phyloP scores from a whole-genome alignment of 1,140 invertebrate species.

The Adelges cooleyi region DNA sequence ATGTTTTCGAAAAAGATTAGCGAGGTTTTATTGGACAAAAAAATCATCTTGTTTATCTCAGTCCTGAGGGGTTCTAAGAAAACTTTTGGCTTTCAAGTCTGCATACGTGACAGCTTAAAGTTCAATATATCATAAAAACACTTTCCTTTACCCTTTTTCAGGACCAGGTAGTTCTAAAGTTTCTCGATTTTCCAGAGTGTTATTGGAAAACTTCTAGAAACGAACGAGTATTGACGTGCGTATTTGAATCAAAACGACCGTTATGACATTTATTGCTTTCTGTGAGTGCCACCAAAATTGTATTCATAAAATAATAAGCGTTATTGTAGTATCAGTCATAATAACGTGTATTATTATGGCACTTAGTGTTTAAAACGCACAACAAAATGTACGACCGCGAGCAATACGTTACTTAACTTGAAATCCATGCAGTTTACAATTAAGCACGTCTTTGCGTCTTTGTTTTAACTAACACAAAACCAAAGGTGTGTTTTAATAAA shows the following conservation, averaged over 20 bases:
- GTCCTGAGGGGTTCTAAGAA: neutral
- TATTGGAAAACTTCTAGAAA: constrained; percentile 2
- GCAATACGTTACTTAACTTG: too few species aligned
- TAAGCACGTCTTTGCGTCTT: too few species aligned
- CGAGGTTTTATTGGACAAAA: neutral
- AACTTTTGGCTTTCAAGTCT: neutral
- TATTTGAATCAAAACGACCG: neutral
- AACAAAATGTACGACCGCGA: too few species aligned
- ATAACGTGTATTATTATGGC: too few species aligned
- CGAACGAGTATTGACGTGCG: neutral
- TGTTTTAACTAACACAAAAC: too few species aligned
- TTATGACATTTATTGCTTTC: neutral
- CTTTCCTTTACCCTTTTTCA: neutral
- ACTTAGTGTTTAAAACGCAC: too few species aligned
- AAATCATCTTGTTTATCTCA: neutral
- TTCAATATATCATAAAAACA: constrained; percentile 5
- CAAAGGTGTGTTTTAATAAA: too few species aligned
- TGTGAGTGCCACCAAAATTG: too few species aligned
- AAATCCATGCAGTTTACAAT: too few species aligned
- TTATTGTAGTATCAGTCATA: too few species aligned
- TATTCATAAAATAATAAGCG: too few species aligned
- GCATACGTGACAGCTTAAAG: neutral
- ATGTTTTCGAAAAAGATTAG: too few species aligned
- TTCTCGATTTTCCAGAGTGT: neutral
- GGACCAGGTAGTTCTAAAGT: neutral